A percentile compares a stretch with the other conserved stretches of the same genome.
phyloP scores from a whole-genome alignment of 2,113 vertebrate species.

The Salvator merianae region DNA sequence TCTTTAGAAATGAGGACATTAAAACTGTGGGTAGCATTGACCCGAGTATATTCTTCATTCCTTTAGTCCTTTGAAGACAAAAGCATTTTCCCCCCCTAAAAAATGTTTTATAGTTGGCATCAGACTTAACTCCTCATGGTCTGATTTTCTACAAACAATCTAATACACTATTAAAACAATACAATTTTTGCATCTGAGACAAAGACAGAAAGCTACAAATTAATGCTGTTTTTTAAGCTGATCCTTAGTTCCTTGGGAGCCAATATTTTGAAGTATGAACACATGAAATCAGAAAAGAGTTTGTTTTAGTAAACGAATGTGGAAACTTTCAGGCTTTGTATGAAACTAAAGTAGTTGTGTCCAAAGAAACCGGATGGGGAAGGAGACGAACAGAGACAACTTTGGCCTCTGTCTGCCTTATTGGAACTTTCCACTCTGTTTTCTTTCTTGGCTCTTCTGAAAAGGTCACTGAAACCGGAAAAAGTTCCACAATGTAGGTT shows the following conservation, averaged over 20 bases:
- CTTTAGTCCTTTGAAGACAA: too few relatives aligned
- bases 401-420: not conserved
- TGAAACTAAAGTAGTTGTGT: not conserved
- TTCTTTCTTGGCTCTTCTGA: not conserved
- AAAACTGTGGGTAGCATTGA: too few relatives aligned
- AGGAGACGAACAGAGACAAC: not conserved
- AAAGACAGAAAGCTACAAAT: not conserved
- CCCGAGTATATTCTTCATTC: too few relatives aligned
- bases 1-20: too few relatives aligned
- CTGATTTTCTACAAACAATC: too few relatives aligned
- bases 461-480: not conserved
- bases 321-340: not conserved
- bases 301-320: not conserved
- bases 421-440: slow-evolving; percentile 12
- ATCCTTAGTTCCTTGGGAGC: not conserved
- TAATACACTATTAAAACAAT: too few relatives aligned
- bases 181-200: too few relatives aligned
- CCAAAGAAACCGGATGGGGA: not conserved
- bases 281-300: slow-evolving; percentile 5
- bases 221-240: not conserved
- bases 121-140: too few relatives aligned
- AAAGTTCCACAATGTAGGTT: slow-evolving; percentile 40
- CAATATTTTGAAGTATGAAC: not conserved
- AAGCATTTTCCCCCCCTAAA: too few relatives aligned
- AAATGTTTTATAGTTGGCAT: too few relatives aligned